Evolutionary conservation across 2,113 vertebrate genomes (phyloP).

Genomic region (Suncus etruscus): DNA sequence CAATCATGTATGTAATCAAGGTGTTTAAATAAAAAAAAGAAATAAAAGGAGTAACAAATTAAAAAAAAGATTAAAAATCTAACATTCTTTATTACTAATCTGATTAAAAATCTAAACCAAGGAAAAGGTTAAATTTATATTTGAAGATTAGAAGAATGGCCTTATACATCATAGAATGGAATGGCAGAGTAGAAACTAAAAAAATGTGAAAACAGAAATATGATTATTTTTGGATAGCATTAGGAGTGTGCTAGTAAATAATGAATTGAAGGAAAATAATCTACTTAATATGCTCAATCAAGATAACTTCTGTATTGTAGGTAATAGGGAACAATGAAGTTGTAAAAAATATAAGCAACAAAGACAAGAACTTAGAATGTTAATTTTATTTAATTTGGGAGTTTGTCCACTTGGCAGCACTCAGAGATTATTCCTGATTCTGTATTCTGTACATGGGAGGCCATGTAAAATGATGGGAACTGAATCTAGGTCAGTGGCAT

Average conservation of each 20-base stretch:
- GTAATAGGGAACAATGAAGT: background rate
- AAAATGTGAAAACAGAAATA: background rate
- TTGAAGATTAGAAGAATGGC: background rate
- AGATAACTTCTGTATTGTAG: background rate
- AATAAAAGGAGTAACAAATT: no score
- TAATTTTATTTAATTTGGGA: background rate
- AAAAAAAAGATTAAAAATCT: background rate
- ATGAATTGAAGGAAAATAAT: background rate
- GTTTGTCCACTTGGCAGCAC: no score
- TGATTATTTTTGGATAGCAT: background rate
- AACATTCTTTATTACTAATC: no score
- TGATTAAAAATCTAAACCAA: background rate
- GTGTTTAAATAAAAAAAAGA: no score
- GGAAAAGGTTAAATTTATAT: conserved; percentile 8
- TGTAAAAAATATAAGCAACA: background rate
- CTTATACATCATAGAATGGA: background rate
- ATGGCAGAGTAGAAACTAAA: no score
- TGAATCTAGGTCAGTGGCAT: no score
- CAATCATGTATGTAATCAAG: no score
- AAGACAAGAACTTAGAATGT: conserved; percentile 21
- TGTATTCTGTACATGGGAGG: no score
- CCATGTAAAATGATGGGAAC: no score
- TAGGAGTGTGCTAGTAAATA: no score
- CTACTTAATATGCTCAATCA: background rate
- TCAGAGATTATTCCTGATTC: no score